Base-by-base conservation (phyloP, 2,888 invertebrate species). In the Smittia aterrima region DNA sequence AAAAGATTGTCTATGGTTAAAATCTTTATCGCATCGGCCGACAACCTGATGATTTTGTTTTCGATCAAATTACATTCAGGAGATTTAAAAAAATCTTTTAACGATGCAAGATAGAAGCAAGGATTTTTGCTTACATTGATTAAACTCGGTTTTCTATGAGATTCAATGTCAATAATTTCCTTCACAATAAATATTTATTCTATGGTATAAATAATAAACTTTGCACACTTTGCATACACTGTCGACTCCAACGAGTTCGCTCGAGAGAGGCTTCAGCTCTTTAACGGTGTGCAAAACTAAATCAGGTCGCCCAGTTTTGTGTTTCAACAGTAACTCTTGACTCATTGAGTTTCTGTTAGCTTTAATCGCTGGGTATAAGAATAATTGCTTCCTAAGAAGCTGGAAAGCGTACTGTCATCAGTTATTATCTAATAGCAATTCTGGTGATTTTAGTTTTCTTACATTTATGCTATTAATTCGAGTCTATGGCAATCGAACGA, bases 81-180 rank as follows among this genome's bases (percentile, higher is more conserved):
- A 53, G 25, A 71, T n/a, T 25, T 40, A 18, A n/a, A 18, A 18
- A 71, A 40, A 71, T 75, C 66, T 76, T 71, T n/a, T n/a, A 62
- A 75, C 66, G 64, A 75, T 75, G 77, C 75, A 16, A 77, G 53
- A 76, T 41, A 25, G 76, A 76, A 66, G 25, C 41, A 66, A 22
- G 58, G 72, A 18, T 66, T 74, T 76, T 76, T 76, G 76, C 76
- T 76, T 76, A 74, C 76, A 75, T 76, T 74, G 62, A 22, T 75
- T 40, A 47, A 9, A 13, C 66, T 64, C 70, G 62, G 4, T 3
- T 24, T 58, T 47, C 18, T 1, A 64, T 73, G 74, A 64, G 58
- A 25, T 32, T 66, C 47, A 74, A 74, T 75, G 76, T 74, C 76
- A 76, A 76, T 76, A 72, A 73, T 72, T 25, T 71, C 41, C 75